These are phyloP conservation scores for Vulpes lagopus DNA, from an alignment of 2,113 vertebrate species.

Conservation along the genomic window DNA sequence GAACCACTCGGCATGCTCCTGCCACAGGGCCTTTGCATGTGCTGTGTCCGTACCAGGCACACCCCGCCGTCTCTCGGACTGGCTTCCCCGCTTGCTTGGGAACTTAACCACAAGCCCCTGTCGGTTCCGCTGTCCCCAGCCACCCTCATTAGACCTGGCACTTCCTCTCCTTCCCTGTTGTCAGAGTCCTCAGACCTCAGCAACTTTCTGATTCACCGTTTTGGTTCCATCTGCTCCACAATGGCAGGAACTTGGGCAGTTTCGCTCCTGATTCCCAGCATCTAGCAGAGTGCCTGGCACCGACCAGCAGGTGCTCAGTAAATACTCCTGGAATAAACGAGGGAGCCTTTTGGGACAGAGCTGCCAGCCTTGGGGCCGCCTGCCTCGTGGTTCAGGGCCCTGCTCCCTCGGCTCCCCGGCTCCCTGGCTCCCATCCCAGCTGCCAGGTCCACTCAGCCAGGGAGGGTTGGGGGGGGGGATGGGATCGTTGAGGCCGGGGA, in stretches of 20 bases:
- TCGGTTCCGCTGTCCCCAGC: no score
- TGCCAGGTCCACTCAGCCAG: not conserved
- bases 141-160: fast-evolving
- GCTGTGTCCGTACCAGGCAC: fast-evolving
- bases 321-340: not conserved
- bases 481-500: not conserved
- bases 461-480: fast-evolving
- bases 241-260: not conserved
- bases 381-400: not conserved
- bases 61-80: not conserved
- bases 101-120: not conserved
- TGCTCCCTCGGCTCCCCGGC: not conserved
- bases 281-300: not conserved
- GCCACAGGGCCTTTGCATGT: not conserved
- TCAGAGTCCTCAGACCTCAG: not conserved
- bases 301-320: not conserved
- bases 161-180: not conserved
- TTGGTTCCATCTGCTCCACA: fast-evolving
- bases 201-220: not conserved
- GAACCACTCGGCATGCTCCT: not conserved
- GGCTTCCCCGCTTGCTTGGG: not conserved
- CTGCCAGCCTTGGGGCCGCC: not conserved
- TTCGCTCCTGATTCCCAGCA: not conserved
- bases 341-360: not conserved
- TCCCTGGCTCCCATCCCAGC: not conserved